These are phyloP conservation scores for Aleiodes sp. DNA, from an alignment of 1,140 invertebrate species.

Conservation along the genomic window DNA sequence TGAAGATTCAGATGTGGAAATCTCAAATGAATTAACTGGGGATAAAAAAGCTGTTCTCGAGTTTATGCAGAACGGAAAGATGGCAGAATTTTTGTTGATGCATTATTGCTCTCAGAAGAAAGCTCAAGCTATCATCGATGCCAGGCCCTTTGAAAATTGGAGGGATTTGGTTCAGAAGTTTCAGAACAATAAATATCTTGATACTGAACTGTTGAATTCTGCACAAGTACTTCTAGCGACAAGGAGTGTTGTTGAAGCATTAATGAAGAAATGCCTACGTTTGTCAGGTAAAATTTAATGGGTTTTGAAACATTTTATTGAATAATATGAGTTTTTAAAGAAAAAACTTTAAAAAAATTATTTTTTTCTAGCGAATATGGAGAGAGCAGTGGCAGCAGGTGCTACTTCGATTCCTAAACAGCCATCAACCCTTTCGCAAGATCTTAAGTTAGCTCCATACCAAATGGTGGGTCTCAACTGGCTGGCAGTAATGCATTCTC, in stretches of 20 bases:
- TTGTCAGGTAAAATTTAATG: slow-evolving; percentile 63
- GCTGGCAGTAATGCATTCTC: slow-evolving; percentile 88
- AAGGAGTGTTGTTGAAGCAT: slow-evolving; percentile 73
- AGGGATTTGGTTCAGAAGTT: slow-evolving; percentile 78
- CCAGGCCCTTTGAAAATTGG: slow-evolving; percentile 78
- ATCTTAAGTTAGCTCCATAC: slow-evolving; percentile 82
- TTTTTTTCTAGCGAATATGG: slow-evolving; percentile 74
- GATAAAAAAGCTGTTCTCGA: slow-evolving; percentile 80
- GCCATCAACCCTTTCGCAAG: slow-evolving; percentile 65
- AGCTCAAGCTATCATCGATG: slow-evolving; percentile 73
- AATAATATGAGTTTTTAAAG: neutral
- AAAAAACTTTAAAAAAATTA: neutral
- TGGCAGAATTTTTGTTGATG: slow-evolving; percentile 74
- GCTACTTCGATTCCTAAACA: slow-evolving; percentile 73
- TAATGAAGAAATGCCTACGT: slow-evolving; percentile 81
- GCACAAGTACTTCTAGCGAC: slow-evolving; percentile 76
- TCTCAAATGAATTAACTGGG: slow-evolving; percentile 73
- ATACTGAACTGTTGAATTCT: slow-evolving; percentile 77
- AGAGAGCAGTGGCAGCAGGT: slow-evolving; percentile 77
- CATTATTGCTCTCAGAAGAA: slow-evolving; percentile 79
- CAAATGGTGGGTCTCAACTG: slow-evolving; percentile 96
- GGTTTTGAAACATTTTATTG: neutral
- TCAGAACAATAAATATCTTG: slow-evolving; percentile 73
- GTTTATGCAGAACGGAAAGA: slow-evolving; percentile 76
- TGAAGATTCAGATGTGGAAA: slow-evolving; percentile 79